phyloP scores from a whole-genome alignment of 2,797 vertebrate species.

The Orientallactaga sibirica region DNA sequence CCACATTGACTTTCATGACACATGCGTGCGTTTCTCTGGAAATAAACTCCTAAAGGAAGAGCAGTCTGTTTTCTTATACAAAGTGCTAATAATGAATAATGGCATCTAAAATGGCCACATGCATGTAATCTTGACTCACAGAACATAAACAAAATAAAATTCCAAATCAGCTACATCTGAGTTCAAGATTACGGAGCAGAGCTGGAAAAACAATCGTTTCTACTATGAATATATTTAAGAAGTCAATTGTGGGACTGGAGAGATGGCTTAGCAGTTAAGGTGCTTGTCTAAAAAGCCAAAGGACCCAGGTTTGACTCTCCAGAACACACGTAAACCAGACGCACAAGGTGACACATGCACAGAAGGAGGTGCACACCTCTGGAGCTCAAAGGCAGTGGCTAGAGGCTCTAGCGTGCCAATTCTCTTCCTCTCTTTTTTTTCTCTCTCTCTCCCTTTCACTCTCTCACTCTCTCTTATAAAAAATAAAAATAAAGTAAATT shows the following conservation, averaged over 20 bases:
- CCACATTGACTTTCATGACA: neutral
- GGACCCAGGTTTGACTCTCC: too few species aligned
- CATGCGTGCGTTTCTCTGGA: neutral
- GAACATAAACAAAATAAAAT: neutral
- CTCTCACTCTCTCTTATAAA: too few species aligned
- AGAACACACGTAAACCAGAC: too few species aligned
- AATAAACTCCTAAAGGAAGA: neutral
- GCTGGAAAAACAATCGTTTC: neutral
- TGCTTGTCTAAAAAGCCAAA: too few species aligned
- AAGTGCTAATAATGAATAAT: neutral
- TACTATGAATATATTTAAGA: neutral
- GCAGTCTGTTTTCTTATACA: neutral
- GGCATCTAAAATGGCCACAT: neutral
- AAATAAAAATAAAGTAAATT: too few species aligned
- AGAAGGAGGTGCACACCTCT: too few species aligned
- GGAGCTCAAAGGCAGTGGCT: too few species aligned
- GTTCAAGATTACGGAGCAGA: neutral
- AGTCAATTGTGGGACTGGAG: neutral
- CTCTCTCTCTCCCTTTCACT: too few species aligned
- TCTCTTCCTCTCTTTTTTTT: too few species aligned
- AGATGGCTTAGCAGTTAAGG: too few species aligned
- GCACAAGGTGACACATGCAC: too few species aligned
- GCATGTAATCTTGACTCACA: neutral
- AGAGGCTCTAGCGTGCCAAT: too few species aligned
- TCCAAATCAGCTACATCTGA: neutral